Evolutionary conservation across 1,140 invertebrate genomes (phyloP).

Genomic region (Ceratitis capitata): DNA sequence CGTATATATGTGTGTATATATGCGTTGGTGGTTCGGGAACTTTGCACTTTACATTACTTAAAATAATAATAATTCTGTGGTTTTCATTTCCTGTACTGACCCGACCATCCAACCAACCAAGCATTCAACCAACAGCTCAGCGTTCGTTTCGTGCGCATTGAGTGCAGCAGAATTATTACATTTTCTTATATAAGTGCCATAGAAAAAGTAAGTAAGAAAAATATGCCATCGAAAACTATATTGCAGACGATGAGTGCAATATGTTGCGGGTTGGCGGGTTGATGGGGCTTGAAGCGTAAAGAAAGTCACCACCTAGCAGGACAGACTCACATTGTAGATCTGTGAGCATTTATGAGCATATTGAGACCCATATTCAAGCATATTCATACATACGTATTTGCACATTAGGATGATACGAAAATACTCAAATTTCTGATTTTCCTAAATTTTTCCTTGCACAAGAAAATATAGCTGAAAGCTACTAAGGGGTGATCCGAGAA

Average conservation of each 20-base stretch:
- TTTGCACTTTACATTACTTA: slow-evolving; percentile 26
- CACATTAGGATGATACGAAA: no score
- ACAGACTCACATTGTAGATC: background rate
- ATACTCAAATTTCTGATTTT: no score
- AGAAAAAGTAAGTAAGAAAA: background rate
- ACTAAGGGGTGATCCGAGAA: no score
- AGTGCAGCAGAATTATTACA: background rate
- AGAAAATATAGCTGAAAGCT: no score
- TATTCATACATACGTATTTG: no score
- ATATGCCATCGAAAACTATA: background rate
- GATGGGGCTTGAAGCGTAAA: background rate
- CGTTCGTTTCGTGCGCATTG: background rate
- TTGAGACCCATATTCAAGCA: background rate
- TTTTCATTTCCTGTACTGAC: slow-evolving; percentile 39
- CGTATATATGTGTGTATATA: background rate
- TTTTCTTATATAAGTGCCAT: background rate
- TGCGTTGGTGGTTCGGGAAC: background rate
- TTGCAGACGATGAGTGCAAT: background rate
- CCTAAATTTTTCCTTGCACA: no score
- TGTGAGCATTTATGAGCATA: background rate
- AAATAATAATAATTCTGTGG: slow-evolving; percentile 41
- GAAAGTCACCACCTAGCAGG: background rate
- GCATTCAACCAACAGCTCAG: no score
- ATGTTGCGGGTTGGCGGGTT: background rate
- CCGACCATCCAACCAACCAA: background rate